phyloP scores from a whole-genome alignment of 2,113 vertebrate genomes.

The Strigops habroptila region DNA sequence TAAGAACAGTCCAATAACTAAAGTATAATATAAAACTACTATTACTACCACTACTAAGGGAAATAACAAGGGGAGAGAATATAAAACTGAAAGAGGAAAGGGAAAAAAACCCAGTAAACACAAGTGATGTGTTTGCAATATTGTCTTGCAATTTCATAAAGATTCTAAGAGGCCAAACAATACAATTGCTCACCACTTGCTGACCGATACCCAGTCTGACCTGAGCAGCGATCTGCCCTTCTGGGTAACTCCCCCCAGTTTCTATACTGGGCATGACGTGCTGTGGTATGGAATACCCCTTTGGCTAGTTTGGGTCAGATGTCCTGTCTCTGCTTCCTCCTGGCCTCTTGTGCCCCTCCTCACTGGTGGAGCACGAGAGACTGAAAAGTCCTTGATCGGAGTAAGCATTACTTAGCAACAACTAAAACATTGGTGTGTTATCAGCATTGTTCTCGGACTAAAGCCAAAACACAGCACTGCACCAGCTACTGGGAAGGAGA shows the following conservation, averaged over 20 bases:
- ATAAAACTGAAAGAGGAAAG: neutral
- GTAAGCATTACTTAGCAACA: neutral
- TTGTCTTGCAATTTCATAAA: neutral
- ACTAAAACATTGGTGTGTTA: neutral
- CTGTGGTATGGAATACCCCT: neutral
- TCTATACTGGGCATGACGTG: neutral
- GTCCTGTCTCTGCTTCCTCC: neutral
- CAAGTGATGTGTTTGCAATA: neutral
- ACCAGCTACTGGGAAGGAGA: neutral
- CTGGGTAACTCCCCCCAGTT: neutral
- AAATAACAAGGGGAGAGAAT: neutral
- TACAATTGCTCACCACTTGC: neutral
- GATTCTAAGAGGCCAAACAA: neutral
- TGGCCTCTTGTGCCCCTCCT: neutral
- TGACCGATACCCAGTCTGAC: neutral
- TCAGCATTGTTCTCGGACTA: neutral
- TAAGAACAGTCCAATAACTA: neutral
- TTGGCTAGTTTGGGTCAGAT: neutral
- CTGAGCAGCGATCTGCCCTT: neutral
- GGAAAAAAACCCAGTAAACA: neutral
- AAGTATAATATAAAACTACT: neutral
- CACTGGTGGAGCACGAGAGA: neutral
- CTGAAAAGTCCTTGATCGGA: neutral
- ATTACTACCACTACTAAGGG: neutral
- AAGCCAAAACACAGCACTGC: neutral